Base-by-base conservation (phyloP, 1,140 invertebrate genomes). In the Telenomus remus region DNA sequence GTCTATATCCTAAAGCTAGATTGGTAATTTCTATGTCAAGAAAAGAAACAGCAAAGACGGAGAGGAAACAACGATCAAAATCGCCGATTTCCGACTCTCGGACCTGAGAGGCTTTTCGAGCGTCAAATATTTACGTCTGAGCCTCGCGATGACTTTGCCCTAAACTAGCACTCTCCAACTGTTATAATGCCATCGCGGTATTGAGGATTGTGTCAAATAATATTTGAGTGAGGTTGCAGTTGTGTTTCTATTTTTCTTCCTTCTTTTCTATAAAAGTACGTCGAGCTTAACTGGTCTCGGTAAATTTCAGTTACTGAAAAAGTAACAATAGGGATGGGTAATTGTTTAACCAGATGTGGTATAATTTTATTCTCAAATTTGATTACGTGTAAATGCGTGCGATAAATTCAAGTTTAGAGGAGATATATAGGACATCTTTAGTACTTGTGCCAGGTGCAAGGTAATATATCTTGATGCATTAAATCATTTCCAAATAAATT, bases 1-100 rank as follows among this genome's bases (percentile, higher is more conserved):
- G 86, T 83, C 81, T 80, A 80, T 80, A 83, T 70, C 48, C 53
- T 47, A 54, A 54, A 69, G 64, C 53, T 69, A 60, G 59, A 76
- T 65, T 55, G 14, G 72, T 69, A 64, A 69, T 75, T 75, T 75
- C 59, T 57, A 53, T 53, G 59, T 37, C 33, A 46, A 68, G 33
- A 61, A 61, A 74, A 60, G 33, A 44, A 64, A 9, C 33, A 19
- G 53, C 9, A 15, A 13, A 73, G 59, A 48, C 27, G 15, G n/a
- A 37, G 7, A 39, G 35, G 12, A 7, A 44, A 8, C 11, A 33
- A 16, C 50, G 63, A 43, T 49, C 14, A 50, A 66, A 66, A 55
- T 66, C 37, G 37, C 59, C 44, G 56, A 66, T 63, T 68, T 61
- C 27, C 46, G 55, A 39, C 14, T n/a, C 39, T n/a, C 39, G 46